These are phyloP conservation scores for Pao palembangensis DNA, from an alignment of 2,113 vertebrate genomes.

Conservation along the genomic window DNA sequence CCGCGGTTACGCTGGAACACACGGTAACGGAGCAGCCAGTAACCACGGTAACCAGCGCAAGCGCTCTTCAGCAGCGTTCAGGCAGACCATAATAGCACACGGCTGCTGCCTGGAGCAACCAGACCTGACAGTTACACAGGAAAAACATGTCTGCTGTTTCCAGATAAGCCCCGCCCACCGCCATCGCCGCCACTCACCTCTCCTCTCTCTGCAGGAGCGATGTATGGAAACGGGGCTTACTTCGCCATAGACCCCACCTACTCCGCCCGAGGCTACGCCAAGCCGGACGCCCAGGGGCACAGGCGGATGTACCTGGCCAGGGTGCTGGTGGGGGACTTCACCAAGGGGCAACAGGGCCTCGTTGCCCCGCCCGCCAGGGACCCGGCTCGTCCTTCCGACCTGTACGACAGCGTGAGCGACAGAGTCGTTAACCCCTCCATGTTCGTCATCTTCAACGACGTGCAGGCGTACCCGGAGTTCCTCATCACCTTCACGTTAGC, in stretches of 20 bases:
- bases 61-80: too few relatives aligned
- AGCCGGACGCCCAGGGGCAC: constrained; percentile 21
- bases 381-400: constrained; percentile 36
- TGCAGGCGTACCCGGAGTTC: constrained; percentile 83
- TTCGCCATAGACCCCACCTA: constrained; percentile 75
- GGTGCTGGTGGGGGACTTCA: constrained; percentile 80
- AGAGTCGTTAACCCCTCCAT: constrained; percentile 16
- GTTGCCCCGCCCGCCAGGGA: constrained; percentile 65
- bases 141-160: background rate
- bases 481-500: constrained; percentile 77
- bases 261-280: constrained; percentile 69
- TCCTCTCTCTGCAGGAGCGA: background rate
- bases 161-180: too few relatives aligned
- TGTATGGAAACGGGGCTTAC: constrained; percentile 77
- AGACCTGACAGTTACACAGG: too few relatives aligned
- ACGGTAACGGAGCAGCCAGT: constrained; percentile 70
- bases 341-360: constrained; percentile 26
- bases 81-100: too few relatives aligned
- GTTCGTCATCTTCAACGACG: constrained; percentile 80
- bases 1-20: constrained; percentile 82
- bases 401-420: constrained; percentile 79
- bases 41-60: background rate
- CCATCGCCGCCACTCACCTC: background rate
- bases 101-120: too few relatives aligned
- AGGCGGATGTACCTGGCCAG: constrained; percentile 78